Conservation (phyloP, 1,140 invertebrate genomes). For the Pectinophora gossypiella region DNA sequence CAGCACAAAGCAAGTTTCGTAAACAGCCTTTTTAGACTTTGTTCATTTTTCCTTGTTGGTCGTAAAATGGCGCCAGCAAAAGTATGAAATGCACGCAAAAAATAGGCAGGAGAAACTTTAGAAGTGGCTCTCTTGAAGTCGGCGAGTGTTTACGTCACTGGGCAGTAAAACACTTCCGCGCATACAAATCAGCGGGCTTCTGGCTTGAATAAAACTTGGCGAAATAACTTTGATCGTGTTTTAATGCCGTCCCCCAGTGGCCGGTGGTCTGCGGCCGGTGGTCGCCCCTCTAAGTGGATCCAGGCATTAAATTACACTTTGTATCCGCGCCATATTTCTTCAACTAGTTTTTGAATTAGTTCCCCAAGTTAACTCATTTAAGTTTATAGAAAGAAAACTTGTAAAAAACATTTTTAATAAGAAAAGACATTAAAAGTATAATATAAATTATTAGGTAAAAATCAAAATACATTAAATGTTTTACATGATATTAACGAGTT, state of each 20-base stretch:
- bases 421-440: too few relatives aligned
- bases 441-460: too few relatives aligned
- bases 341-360: too few relatives aligned
- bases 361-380: too few relatives aligned
- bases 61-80: neutral
- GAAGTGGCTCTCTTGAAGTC: slow-evolving; percentile 27
- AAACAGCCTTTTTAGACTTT: too few relatives aligned
- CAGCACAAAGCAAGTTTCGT: too few relatives aligned
- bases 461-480: too few relatives aligned
- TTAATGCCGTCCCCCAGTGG: slow-evolving; percentile 29
- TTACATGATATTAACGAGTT: too few relatives aligned
- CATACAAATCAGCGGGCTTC: slow-evolving; percentile 40
- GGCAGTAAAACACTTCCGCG: slow-evolving; percentile 24
- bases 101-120: slow-evolving; percentile 22
- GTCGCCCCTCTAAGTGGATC: neutral
- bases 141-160: slow-evolving; percentile 27
- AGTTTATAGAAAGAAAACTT: too few relatives aligned
- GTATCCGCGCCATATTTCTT: too few relatives aligned
- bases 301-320: slow-evolving; percentile 32
- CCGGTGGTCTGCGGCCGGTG: neutral
- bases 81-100: slow-evolving; percentile 27
- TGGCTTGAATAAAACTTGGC: slow-evolving; percentile 29
- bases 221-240: slow-evolving; percentile 43
- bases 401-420: too few relatives aligned
- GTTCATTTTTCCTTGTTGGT: neutral